Evolutionary conservation across 2,797 vertebrate species (phyloP), one percentile per base, ranked within the genome.

Genomic region (Anomalospiza imberbis): DNA sequence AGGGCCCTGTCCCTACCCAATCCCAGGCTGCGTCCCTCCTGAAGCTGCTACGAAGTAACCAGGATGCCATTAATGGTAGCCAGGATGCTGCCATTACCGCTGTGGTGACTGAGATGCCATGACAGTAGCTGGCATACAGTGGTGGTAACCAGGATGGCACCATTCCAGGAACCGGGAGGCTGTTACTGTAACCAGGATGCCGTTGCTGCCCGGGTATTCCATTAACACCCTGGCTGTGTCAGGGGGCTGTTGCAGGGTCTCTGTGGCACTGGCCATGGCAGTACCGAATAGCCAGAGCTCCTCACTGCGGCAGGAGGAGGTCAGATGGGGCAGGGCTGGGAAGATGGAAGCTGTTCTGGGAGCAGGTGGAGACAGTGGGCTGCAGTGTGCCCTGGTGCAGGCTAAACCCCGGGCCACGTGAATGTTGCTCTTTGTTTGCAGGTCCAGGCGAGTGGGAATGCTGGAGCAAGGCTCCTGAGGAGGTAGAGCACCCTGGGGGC

Each of bases 201-300:
- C 1, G 1, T 51, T 12, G 8, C 42, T 0, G 14, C 60, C 1
- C 2, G 7, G 0, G 50, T 7, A 1, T 34, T 40, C 71, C 19
- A 4, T 34, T 19, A 14, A 7, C 51, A 3, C 28, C 3, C 1
- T 3, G 17, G 28, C 36, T 1, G 21, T 25, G 13, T 25, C 34
- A 9, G 22, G 9, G 74, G 50, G 17, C 7, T 0, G 26, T 36
- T 58, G 20, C 2, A 4, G 26, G 4, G 18, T 21, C 34, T 18
- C 24, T 45, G 58, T 1, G 3, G 73, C 29, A 6, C 21, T 1
- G 4, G 36, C 54, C 29, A 47, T 76, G 92, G 73, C 83, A 13
- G 47, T 2, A 19, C 45, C 15, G 2, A 48, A 26, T 31, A 72
- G 28, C 50, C 34, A 8, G 63, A 47, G 21, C n/a, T 42, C n/a